Base-by-base conservation (phyloP, 2,888 invertebrate genomes). In the Ctena decussata region DNA sequence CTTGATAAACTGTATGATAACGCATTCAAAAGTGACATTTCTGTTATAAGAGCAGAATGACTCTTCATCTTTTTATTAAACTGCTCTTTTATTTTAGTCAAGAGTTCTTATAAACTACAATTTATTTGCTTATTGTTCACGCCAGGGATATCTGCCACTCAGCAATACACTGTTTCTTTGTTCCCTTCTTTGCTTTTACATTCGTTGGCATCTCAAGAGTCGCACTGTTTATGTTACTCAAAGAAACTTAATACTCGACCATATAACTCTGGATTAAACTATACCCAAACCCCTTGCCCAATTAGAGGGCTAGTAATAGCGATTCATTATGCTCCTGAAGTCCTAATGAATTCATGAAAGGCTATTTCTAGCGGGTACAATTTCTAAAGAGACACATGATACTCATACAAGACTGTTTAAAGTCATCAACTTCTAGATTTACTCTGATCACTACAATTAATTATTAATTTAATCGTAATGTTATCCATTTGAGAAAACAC, bases 121-220 rank as follows among this genome's bases (percentile, higher is more conserved):
- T 35, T 65, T 65, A 65, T 65, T 65, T 65, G 65, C 65, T 35
- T 27, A 65, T 65, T 65, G 65, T 65, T 65, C 65, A 65, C 65
- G 32, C 65, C 65, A 65, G 65, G 65, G 65, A 65, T 65, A 18
- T 65, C 32, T 65, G 65, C 65, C 65, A 65, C 35, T 65, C 65
- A 65, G 65, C 35, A 65, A 65, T 27, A 65, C 65, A 65, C 35
- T 35, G 18, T 5, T 32, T 18, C 65, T 35, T 65, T 65, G 65
- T 65, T 65, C 35, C 35, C 5, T 18, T 35, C 65, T 65, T 65
- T 32, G 18, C 32, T n/a, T 32, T 65, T 35, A 11, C 35, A 35
- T 3, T 65, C 15, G 5, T 12, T 35, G 65, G 65, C 35, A 65
- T 65, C 18, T 65, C 65, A 24, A 65, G 65, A 24, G 65, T 18